Evolutionary conservation across 1,140 invertebrate genomes (phyloP).

Genomic region (Calosoma granatense): DNA sequence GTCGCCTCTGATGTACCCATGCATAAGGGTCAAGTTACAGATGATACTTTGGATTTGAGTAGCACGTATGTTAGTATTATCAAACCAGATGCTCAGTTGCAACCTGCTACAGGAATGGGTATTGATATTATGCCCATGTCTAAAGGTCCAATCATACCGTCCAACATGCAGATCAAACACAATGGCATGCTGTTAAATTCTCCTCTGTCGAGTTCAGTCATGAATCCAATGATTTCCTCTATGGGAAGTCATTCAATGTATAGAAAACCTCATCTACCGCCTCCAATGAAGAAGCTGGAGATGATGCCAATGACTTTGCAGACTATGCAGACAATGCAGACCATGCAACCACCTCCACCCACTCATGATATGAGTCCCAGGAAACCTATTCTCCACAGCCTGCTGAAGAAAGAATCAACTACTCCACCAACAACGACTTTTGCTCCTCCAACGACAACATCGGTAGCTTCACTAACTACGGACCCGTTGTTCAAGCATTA

Average conservation of each 20-base stretch:
- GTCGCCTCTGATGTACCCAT: slow-evolving; percentile 18
- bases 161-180: slow-evolving; percentile 4
- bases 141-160: slow-evolving; percentile 11
- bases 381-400: slow-evolving; percentile 21
- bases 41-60: slow-evolving; percentile 31
- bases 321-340: slow-evolving; percentile 28
- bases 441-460: slow-evolving; percentile 32
- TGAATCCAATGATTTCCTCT: neutral
- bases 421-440: slow-evolving; percentile 36
- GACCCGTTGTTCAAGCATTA: slow-evolving; percentile 49
- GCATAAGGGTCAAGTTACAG: slow-evolving; percentile 35
- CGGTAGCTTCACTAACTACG: slow-evolving; percentile 35
- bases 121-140: slow-evolving; percentile 15
- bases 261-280: neutral
- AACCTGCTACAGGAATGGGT: slow-evolving; percentile 17
- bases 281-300: slow-evolving; percentile 8
- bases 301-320: slow-evolving; percentile 33
- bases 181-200: slow-evolving; percentile 10
- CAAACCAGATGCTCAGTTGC: slow-evolving; percentile 35
- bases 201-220: slow-evolving; percentile 7
- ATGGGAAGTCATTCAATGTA: neutral
- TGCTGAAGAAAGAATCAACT: slow-evolving; percentile 32
- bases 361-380: slow-evolving; percentile 20
- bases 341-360: slow-evolving; percentile 29
- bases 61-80: slow-evolving; percentile 37